Evolutionary conservation across 2,113 vertebrate genomes (phyloP).

Genomic region (Argyrosomus japonicus): DNA sequence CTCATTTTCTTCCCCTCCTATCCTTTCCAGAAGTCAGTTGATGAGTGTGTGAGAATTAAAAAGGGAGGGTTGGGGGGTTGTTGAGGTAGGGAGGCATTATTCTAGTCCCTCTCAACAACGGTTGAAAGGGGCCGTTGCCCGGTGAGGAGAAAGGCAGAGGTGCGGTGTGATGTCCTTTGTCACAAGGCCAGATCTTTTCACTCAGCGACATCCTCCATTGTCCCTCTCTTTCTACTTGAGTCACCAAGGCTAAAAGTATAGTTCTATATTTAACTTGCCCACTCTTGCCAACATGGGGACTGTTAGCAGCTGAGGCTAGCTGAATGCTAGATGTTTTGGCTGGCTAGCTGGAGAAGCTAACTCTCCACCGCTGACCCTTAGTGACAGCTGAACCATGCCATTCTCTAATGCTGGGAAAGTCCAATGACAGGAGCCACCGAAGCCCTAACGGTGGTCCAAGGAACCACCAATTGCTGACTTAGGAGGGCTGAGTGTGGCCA

Average conservation of each 20-base stretch:
- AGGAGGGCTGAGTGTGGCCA: conserved; percentile 56
- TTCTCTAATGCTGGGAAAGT: conserved; percentile 75
- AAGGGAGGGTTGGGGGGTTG: not conserved
- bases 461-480: conserved; percentile 75
- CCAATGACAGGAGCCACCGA: conserved; percentile 69
- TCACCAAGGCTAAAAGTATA: conserved; percentile 66
- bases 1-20: conserved; percentile 59
- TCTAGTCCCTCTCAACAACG: conserved; percentile 28
- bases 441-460: conserved; percentile 53
- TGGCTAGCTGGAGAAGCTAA: conserved; percentile 29
- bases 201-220: conserved; percentile 59
- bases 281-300: conserved; percentile 63
- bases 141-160: conserved; percentile 53
- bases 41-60: conserved; percentile 62
- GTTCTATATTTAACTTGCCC: conserved; percentile 83
- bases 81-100: conserved; percentile 32
- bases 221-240: conserved; percentile 59
- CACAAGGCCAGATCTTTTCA: conserved; percentile 58
- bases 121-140: conserved; percentile 54
- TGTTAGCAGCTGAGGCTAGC: conserved; percentile 80
- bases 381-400: conserved; percentile 79
- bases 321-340: conserved; percentile 70
- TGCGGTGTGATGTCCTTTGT: conserved; percentile 65
- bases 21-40: conserved; percentile 55
- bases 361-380: conserved; percentile 63